Evolutionary conservation across 2,113 vertebrate genomes (phyloP).

Genomic region (Calidris pugnax): DNA sequence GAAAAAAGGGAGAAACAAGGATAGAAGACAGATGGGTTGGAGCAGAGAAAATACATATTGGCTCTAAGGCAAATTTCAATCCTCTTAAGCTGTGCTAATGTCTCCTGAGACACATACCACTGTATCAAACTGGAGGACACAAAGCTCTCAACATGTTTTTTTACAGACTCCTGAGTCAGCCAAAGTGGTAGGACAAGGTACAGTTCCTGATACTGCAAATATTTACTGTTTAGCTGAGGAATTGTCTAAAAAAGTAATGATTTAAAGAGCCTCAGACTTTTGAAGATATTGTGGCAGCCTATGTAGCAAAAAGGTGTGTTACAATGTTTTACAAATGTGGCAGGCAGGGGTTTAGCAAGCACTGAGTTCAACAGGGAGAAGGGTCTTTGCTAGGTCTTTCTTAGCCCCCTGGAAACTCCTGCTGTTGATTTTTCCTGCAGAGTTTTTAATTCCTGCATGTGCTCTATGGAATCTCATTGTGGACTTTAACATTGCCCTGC

Average conservation of each 20-base stretch:
- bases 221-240: not conserved
- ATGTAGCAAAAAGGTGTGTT: not conserved
- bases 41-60: not conserved
- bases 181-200: not conserved
- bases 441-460: not conserved
- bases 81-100: not conserved
- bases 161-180: not conserved
- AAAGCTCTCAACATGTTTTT: not conserved
- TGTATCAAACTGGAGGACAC: not conserved
- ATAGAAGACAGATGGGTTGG: not conserved
- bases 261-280: not conserved
- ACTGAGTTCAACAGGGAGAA: not conserved
- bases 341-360: no score
- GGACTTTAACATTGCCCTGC: not conserved
- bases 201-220: not conserved
- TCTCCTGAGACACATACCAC: not conserved
- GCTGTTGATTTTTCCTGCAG: not conserved
- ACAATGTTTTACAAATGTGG: not conserved
- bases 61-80: not conserved
- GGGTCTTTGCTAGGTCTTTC: not conserved
- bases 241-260: not conserved
- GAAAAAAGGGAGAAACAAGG: not conserved
- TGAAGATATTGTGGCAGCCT: not conserved
- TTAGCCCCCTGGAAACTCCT: not conserved
- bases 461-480: not conserved